These are phyloP conservation scores for Thinocorus orbignyianus DNA, from an alignment of 2,113 vertebrate species.

Conservation along the genomic window DNA sequence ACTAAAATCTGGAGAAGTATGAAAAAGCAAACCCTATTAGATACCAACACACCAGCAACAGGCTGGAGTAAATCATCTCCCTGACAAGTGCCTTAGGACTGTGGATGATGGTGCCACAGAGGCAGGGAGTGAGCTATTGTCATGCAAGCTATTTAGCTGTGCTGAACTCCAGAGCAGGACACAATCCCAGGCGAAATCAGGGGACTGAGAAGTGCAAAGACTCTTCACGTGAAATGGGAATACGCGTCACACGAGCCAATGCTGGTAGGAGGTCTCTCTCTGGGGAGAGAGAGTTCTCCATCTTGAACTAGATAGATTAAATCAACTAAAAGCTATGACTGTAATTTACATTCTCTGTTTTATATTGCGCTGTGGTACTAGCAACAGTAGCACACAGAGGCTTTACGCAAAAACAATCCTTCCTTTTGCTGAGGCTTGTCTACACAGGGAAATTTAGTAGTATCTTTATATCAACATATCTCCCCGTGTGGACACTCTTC, in stretches of 20 bases:
- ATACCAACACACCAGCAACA: neutral
- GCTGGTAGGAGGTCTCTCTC: conserved; percentile 17
- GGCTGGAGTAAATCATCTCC: neutral
- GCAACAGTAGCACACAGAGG: neutral
- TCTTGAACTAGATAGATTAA: conserved; percentile 42
- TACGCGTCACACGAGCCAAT: neutral
- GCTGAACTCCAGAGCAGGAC: neutral
- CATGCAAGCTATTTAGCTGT: neutral
- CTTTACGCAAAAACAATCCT: neutral
- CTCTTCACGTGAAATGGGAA: conserved; percentile 30
- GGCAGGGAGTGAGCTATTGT: neutral
- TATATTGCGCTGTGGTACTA: neutral
- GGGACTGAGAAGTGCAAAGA: neutral
- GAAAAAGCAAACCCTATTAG: neutral
- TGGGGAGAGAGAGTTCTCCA: neutral
- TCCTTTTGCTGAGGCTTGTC: conserved; percentile 10
- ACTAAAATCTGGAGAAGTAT: neutral
- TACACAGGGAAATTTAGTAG: neutral
- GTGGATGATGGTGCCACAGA: neutral
- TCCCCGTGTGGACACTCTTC: conserved; percentile 21
- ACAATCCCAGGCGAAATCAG: neutral
- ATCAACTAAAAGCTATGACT: conserved; percentile 39
- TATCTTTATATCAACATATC: conserved; percentile 16
- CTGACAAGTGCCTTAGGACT: neutral
- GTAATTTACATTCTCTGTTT: conserved; percentile 42